Percentiles rank a stretch among this genome's conserved stretches.
These are phyloP conservation scores for Sebastes schlegelii DNA, from an alignment of 2,113 vertebrate species.

Conservation along the genomic window DNA sequence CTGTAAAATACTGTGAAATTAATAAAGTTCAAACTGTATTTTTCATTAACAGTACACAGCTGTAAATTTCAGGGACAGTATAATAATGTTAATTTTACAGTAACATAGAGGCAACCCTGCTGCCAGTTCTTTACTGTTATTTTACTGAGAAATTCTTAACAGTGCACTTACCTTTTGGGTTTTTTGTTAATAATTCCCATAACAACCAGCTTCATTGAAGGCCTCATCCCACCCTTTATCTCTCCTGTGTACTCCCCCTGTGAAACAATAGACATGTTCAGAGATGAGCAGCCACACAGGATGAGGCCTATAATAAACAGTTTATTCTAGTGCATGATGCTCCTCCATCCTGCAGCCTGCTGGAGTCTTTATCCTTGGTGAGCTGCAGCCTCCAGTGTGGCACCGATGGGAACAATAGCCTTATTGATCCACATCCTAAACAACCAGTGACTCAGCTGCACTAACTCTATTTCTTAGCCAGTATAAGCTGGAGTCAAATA, in stretches of 20 bases:
- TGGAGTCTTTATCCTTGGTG: neutral
- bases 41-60: too few species aligned
- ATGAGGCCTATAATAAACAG: constrained; percentile 23
- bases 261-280: constrained; percentile 60
- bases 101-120: too few species aligned
- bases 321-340: neutral
- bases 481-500: too few species aligned
- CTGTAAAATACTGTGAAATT: too few species aligned
- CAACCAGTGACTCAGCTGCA: constrained; percentile 57
- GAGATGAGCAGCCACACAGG: neutral
- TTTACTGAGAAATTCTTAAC: too few species aligned
- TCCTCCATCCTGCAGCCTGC: neutral
- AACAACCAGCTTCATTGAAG: constrained; percentile 86
- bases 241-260: constrained; percentile 84
- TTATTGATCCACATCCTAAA: constrained; percentile 46
- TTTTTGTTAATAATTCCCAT: constrained; percentile 86
- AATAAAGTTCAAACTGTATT: too few species aligned
- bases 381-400: constrained; percentile 1
- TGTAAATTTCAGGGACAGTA: too few species aligned
- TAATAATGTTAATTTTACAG: too few species aligned
- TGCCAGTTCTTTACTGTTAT: too few species aligned
- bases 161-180: constrained; percentile 79
- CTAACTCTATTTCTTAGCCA: constrained; percentile 4
- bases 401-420: constrained; percentile 65
- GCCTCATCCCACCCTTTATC: constrained; percentile 86